Evolutionary conservation across 1,140 invertebrate genomes (phyloP).

Genomic region (Episyrphus balteatus): DNA sequence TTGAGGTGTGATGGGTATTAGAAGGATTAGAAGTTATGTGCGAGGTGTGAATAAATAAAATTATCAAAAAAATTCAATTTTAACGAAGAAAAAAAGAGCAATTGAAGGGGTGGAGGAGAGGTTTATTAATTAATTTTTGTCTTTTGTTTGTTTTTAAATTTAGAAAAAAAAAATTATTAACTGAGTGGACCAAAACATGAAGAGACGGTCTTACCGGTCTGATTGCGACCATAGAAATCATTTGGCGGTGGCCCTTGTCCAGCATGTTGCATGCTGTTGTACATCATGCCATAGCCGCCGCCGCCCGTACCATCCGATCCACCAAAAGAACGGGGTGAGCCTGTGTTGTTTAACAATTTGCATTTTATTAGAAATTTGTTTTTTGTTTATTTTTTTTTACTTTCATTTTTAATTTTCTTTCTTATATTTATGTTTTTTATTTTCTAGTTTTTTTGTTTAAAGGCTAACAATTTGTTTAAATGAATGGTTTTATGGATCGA

Average conservation of each 20-base stretch:
- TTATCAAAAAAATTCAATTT: no score
- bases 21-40: no score
- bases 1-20: no score
- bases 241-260: slow-evolving; percentile 14
- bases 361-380: not conserved
- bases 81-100: no score
- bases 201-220: slow-evolving; percentile 28
- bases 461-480: not conserved
- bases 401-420: no score
- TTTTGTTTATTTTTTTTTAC: not conserved
- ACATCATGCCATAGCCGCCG: slow-evolving; percentile 15
- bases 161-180: no score
- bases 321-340: slow-evolving; percentile 31
- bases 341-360: slow-evolving; percentile 33
- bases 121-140: no score
- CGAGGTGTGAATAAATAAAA: no score
- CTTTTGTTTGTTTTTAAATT: no score
- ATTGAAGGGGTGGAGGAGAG: no score
- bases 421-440: no score
- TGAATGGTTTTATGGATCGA: not conserved
- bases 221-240: slow-evolving; percentile 36
- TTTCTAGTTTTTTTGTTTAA: not conserved
- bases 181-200: no score
- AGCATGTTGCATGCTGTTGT: slow-evolving; percentile 16
- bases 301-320: slow-evolving; percentile 21